These are phyloP conservation scores for Pecten maximus DNA, from an alignment of 2,888 invertebrate genomes.

Conservation along the genomic window DNA sequence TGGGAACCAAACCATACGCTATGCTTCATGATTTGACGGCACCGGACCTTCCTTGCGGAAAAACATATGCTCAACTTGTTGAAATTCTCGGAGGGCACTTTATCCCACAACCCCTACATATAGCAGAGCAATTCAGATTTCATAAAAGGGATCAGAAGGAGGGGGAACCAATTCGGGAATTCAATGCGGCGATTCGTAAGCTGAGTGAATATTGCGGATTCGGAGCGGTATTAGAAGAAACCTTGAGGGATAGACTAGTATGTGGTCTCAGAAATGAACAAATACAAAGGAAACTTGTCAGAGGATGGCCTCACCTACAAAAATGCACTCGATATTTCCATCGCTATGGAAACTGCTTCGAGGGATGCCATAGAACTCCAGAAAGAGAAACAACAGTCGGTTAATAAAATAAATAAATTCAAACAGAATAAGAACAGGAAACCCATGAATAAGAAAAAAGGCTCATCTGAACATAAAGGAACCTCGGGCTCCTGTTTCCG, in stretches of 20 bases:
- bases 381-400: neutral
- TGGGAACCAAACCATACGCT: conserved; percentile 36
- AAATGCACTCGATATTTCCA: conserved; percentile 36
- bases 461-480: neutral
- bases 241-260: conserved; percentile 46
- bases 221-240: conserved; percentile 36
- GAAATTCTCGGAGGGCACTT: conserved; percentile 20
- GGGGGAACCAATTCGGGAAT: neutral
- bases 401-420: neutral
- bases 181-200: conserved; percentile 33
- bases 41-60: conserved; percentile 21
- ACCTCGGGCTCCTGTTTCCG: too few relatives aligned
- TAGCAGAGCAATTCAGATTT: conserved; percentile 37
- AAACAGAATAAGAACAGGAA: neutral
- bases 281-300: conserved; percentile 46
- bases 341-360: conserved; percentile 43
- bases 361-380: conserved; percentile 42
- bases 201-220: conserved; percentile 40
- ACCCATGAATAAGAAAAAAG: neutral
- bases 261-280: conserved; percentile 44
- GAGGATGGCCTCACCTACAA: conserved; percentile 39
- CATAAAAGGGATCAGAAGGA: conserved; percentile 43
- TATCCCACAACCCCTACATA: conserved; percentile 20
- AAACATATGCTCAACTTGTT: conserved; percentile 37
- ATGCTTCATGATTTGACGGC: conserved; percentile 39